Base-by-base conservation (phyloP, 2,113 vertebrate genomes). In the Istiophorus platypterus region DNA sequence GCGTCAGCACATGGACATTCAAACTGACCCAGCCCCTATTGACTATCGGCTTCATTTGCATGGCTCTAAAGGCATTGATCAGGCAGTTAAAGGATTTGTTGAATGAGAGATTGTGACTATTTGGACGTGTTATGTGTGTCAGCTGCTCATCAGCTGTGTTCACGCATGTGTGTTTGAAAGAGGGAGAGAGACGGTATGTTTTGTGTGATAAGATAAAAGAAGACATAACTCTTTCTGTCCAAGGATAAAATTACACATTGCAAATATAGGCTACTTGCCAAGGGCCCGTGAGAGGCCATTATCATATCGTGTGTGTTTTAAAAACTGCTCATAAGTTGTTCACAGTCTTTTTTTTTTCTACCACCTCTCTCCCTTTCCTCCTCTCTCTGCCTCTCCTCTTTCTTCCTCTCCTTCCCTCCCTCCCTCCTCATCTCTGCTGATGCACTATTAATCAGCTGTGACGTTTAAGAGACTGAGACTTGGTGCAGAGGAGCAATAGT, bases 21-120 rank as follows among this genome's bases (percentile, higher is more conserved):
- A 78, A 62, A 84, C 72, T 34, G 59, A 77, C 87, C 87, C 67
- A 29, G 57, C 79, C 58, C 54, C 12, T 2, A 91, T 93, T 11
- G 89, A 92, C 84, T 84, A 82, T 86, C 8, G 56, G 84, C 71
- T 82, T 93, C 61, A 80, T 93, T 92, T 92, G 80, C 85, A 85
- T 89, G 64, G 68, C 92, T 91, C 83, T 89, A 67, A 69, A 51
- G 69, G 84, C 81, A 92, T 92, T 64, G 90, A 94, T 88, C 84
- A 84, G 86, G 74, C 87, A 90, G 91, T 94, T 93, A 92, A 92
- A 86, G 88, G 91, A 90, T 94, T 91, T 86, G 85, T 85, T 71
- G 64, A 78, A 76, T 85, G 49, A 2, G 79, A 85, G 72, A 73
- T 83, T 73, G 76, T 62, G 80, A 62, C 54, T n/a, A n/a, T n/a